Evolutionary conservation across 2,888 invertebrate genomes (phyloP), one percentile per base, ranked within the genome.

Genomic region (Sisyra terminalis): DNA sequence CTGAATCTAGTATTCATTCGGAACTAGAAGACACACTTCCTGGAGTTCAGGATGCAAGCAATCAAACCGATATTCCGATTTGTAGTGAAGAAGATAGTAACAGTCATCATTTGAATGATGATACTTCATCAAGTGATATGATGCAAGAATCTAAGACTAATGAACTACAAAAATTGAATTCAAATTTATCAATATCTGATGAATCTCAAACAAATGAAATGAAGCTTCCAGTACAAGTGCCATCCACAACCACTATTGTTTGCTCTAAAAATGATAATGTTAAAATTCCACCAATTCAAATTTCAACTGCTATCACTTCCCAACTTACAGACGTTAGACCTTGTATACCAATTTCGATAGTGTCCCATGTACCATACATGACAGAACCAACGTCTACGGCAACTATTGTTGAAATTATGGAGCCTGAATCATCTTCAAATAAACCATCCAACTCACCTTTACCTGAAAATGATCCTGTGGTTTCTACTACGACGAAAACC

Each of bases 41-140:
- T 1, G 73, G 74, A 46, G 82, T 81, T n/a, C 84, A 74, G 56
- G 85, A 86, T 53, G 85, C 85, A 0, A 82, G 82, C 41, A 86
- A 85, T 55, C 86, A 87, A 62, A 86, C 86, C 0, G 85, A 86
- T 53, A 76, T 80, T 14, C 75, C 79, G 0, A 62, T 69, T 2
- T 71, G 73, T 52, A 79, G 78, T 50, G 80, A 80, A 43, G 79
- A 80, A 48, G 80, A 68, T 44, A 59, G 68, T 45, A 63, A 65
- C 0, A 66, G 45, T 18, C 47, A 50, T 15, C 43, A 47, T 2
- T 40, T 48, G 6, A 32, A 11, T 2, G 37, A 37, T 18, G 18
- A 35, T 4, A 15, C 8, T 3, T 35, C 14, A 11, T 15, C 16
- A 35, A 15, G 34, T 11, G 34, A 34, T 11, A n/a, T 6, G 15